Percentiles rank a stretch among this genome's conserved stretches.
Evolutionary conservation across 2,113 vertebrate species (phyloP).

Genomic region (Petrocephalus microphthalmus): DNA sequence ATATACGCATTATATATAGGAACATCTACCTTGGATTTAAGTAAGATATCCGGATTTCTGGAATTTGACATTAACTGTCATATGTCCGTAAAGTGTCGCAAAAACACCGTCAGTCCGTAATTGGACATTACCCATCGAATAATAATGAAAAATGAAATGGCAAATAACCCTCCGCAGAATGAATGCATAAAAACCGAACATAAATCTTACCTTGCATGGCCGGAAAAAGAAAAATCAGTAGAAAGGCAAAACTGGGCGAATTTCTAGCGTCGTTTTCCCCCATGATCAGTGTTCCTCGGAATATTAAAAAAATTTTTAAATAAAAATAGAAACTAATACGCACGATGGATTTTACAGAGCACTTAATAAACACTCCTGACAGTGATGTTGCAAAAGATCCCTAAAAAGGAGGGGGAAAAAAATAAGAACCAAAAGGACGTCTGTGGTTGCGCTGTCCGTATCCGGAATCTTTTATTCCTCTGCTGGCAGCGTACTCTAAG

Average conservation of each 20-base stretch:
- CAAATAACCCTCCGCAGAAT: background rate
- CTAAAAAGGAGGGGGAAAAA: constrained; percentile 30
- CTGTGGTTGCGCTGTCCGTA: constrained; percentile 23
- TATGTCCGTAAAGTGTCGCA: background rate
- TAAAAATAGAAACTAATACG: constrained; percentile 3
- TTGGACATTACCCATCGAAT: background rate
- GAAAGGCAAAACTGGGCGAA: constrained; percentile 22
- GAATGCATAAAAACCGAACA: background rate
- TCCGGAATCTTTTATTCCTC: constrained; percentile 12
- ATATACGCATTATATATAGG: background rate
- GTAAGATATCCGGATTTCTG: background rate
- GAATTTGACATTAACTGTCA: background rate
- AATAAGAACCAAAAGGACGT: constrained; percentile 19
- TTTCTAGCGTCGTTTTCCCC: constrained; percentile 45
- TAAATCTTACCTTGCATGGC: constrained; percentile 49
- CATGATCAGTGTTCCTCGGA: constrained; percentile 42
- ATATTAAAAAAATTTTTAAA: constrained; percentile 17
- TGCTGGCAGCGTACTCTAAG: background rate
- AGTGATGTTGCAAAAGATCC: background rate
- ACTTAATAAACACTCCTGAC: constrained; percentile 12
- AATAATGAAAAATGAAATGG: background rate
- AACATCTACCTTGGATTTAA: background rate
- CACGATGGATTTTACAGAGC: background rate
- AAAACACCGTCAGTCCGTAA: background rate
- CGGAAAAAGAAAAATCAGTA: constrained; percentile 41